These are phyloP conservation scores for Monochamus alternatus DNA, from an alignment of 2,888 invertebrate genomes.

Conservation along the genomic window DNA sequence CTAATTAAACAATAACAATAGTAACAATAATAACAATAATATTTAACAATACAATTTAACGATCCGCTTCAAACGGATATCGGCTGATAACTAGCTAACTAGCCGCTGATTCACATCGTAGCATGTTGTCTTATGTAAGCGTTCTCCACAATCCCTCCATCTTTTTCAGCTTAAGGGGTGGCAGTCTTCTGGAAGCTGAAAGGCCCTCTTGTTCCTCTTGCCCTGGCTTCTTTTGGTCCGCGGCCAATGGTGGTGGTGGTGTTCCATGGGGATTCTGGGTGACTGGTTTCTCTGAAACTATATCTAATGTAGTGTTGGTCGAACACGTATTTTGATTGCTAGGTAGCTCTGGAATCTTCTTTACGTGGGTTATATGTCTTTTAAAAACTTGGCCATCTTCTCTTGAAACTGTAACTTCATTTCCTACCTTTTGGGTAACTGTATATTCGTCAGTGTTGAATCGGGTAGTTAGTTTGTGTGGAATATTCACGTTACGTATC, in stretches of 20 bases:
- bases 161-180: background rate
- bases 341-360: background rate
- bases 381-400: background rate
- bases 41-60: no score
- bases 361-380: background rate
- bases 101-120: no score
- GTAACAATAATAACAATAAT: no score
- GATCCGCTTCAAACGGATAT: no score
- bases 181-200: background rate
- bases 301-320: background rate
- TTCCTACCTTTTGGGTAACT: background rate
- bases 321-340: background rate
- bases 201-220: background rate
- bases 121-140: no score
- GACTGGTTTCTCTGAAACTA: background rate
- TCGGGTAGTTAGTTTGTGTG: no score
- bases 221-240: background rate
- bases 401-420: background rate
- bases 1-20: no score
- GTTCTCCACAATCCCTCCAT: background rate
- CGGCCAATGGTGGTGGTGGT: background rate
- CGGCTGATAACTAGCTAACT: no score
- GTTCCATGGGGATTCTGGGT: background rate
- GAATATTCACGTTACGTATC: background rate
- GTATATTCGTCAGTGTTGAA: background rate